Evolutionary conservation across 2,797 vertebrate species (phyloP).

Genomic region (Odontamblyopus lacepedii): DNA sequence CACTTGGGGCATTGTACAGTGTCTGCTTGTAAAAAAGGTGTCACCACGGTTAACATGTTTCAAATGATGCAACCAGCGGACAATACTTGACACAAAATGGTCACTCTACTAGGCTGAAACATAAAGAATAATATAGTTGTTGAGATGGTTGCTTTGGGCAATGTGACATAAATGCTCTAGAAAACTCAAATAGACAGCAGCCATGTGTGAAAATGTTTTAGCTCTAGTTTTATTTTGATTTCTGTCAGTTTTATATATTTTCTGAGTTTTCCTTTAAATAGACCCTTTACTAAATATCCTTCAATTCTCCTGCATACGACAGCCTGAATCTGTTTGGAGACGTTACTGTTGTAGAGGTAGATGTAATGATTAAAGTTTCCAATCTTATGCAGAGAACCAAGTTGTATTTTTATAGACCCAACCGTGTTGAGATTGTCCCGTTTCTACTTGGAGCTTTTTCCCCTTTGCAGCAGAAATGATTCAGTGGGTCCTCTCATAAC

Average conservation of each 20-base stretch:
- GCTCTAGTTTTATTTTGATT: background rate
- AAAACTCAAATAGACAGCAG: background rate
- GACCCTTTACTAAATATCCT: background rate
- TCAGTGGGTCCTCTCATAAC: background rate
- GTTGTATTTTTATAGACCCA: conserved; percentile 7
- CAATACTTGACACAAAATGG: background rate
- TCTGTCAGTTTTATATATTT: background rate
- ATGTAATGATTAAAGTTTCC: conserved; percentile 21
- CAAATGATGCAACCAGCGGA: conserved; percentile 8
- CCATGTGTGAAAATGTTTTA: background rate
- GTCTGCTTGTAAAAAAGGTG: conserved; percentile 42
- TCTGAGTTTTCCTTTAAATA: background rate
- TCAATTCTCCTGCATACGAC: background rate
- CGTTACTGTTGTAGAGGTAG: background rate
- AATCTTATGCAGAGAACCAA: conserved; percentile 2
- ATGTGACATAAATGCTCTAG: background rate
- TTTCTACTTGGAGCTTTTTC: background rate
- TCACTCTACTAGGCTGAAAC: background rate
- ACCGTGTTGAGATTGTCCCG: background rate
- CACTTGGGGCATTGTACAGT: conserved; percentile 11
- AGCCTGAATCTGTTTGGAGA: background rate
- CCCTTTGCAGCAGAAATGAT: too few relatives aligned
- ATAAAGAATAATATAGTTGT: background rate
- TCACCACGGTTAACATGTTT: conserved; percentile 45
- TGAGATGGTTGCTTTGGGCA: background rate